Conservation (phyloP, 1,140 invertebrate genomes). For the Mya arenaria region DNA sequence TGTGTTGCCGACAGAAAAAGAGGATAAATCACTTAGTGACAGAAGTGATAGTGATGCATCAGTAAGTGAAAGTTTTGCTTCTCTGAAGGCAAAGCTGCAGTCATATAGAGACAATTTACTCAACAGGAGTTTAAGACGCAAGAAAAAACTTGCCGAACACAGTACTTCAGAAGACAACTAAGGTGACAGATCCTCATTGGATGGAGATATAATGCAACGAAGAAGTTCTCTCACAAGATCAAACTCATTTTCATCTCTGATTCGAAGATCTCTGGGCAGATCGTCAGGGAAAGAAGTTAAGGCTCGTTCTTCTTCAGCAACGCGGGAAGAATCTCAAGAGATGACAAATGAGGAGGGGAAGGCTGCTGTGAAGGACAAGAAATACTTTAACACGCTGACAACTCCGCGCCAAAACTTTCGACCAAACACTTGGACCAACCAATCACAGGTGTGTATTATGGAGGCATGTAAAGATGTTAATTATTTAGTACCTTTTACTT, state of each 20-base stretch:
- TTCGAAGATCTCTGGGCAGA: slow-evolving; percentile 34
- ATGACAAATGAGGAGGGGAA: slow-evolving; percentile 9
- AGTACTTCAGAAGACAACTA: not conserved
- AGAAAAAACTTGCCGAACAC: slow-evolving; percentile 34
- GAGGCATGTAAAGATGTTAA: no score
- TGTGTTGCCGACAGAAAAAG: slow-evolving; percentile 53
- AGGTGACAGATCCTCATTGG: slow-evolving; percentile 32
- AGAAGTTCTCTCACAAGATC: slow-evolving; percentile 65
- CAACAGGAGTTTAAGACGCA: slow-evolving; percentile 59
- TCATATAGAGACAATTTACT: slow-evolving; percentile 75
- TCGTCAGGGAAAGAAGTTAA: slow-evolving; percentile 47
- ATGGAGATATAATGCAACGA: slow-evolving; percentile 37
- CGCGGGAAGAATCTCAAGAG: no score
- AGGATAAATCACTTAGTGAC: no score
- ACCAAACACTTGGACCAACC: slow-evolving; percentile 59
- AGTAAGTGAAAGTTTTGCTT: slow-evolving; percentile 71
- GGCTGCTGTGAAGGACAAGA: slow-evolving; percentile 30
- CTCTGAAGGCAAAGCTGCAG: slow-evolving; percentile 74
- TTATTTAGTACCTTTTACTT: no score
- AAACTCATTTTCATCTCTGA: slow-evolving; percentile 67
- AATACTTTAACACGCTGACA: slow-evolving; percentile 63
- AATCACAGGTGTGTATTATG: slow-evolving; percentile 66
- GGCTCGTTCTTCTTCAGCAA: no score
- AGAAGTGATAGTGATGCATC: slow-evolving; percentile 41
- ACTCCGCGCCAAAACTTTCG: slow-evolving; percentile 64